Evolutionary conservation across 92 coral and sea anemone species (phyloP).

Genomic region (Porites rus): DNA sequence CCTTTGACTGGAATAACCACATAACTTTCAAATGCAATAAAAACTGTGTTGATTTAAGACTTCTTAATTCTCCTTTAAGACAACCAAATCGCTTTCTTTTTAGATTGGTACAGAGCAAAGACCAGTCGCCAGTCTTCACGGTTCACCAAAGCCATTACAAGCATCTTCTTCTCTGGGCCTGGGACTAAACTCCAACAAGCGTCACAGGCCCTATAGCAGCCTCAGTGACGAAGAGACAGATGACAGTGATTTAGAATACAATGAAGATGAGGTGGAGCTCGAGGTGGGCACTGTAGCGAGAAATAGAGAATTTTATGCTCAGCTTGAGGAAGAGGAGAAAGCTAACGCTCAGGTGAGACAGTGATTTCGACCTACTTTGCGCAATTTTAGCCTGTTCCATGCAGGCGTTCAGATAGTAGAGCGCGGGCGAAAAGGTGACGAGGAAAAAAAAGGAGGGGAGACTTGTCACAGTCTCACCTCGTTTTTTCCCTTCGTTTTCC

Average conservation of each 20-base stretch:
- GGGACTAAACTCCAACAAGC: conserved; percentile 70
- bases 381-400: no score
- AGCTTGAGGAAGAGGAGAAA: conserved; percentile 87
- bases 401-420: no score
- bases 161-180: conserved; percentile 81
- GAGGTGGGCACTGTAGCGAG: conserved; percentile 71
- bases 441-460: no score
- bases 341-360: conserved; percentile 84
- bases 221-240: conserved; percentile 66
- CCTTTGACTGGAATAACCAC: neutral
- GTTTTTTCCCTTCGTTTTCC: no score
- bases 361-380: neutral
- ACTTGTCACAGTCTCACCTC: no score
- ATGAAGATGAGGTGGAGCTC: conserved; percentile 52
- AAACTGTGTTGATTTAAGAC: neutral
- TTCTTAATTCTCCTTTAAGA: neutral
- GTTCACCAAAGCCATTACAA: conserved; percentile 85
- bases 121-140: conserved; percentile 82
- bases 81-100: neutral
- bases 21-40: neutral
- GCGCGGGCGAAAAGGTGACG: no score
- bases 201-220: conserved; percentile 81
- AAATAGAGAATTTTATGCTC: conserved; percentile 74
- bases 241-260: conserved; percentile 85
- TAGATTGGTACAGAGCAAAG: conserved; percentile 62